Evolutionary conservation across 2,888 invertebrate species (phyloP).

Genomic region (Cerceris rybyensis): DNA sequence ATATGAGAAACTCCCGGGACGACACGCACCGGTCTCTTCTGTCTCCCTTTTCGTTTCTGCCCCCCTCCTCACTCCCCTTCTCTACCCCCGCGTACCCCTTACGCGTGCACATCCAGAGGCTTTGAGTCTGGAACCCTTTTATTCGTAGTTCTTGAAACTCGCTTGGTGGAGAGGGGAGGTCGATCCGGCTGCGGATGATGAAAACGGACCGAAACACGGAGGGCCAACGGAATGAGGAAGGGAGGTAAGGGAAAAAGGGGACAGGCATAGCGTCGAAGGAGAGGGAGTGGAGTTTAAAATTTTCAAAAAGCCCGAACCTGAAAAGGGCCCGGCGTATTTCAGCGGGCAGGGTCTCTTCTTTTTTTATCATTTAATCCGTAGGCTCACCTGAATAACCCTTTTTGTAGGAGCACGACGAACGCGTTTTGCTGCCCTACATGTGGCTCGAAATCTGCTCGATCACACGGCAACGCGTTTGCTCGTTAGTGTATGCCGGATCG

Average conservation of each 20-base stretch:
- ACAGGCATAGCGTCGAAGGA: slow-evolving; percentile 32
- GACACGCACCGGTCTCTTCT: slow-evolving; percentile 52
- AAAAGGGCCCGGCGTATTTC: slow-evolving; percentile 78
- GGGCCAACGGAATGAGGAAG: slow-evolving; percentile 33
- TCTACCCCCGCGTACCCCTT: slow-evolving; percentile 30
- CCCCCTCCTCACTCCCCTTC: slow-evolving; percentile 11
- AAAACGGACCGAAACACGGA: slow-evolving; percentile 37
- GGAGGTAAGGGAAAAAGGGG: slow-evolving; percentile 53
- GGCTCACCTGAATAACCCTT: slow-evolving; percentile 80
- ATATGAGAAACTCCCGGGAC: slow-evolving; percentile 78
- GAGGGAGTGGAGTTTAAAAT: slow-evolving; percentile 75
- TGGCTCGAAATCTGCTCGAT: slow-evolving; percentile 36
- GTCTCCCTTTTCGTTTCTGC: slow-evolving; percentile 15
- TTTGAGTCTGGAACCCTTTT: slow-evolving; percentile 79
- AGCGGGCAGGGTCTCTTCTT: slow-evolving; percentile 56
- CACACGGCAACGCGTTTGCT: background rate
- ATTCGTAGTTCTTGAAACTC: slow-evolving; percentile 79
- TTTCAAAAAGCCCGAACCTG: slow-evolving; percentile 80
- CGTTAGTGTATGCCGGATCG: background rate
- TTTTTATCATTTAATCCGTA: slow-evolving; percentile 82
- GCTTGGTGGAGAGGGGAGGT: slow-evolving; percentile 61
- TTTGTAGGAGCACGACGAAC: slow-evolving; percentile 59
- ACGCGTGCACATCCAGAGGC: slow-evolving; percentile 50
- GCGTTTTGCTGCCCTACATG: slow-evolving; percentile 26
- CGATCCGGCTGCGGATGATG: slow-evolving; percentile 60